Conservation (phyloP, 2,113 vertebrate genomes). For the Xyrauchen texanus region DNA sequence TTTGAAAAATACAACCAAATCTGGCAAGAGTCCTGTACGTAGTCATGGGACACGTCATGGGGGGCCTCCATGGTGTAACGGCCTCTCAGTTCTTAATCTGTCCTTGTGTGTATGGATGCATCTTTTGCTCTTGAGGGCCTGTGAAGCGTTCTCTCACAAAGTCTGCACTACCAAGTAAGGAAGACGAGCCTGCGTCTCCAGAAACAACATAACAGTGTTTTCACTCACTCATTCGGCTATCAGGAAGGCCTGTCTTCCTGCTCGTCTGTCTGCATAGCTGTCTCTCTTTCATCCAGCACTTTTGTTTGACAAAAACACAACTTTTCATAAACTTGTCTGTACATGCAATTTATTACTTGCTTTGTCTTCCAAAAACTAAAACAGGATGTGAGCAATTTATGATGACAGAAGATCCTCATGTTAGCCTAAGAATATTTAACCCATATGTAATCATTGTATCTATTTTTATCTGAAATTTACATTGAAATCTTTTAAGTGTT, state of each 20-base stretch:
- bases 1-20: too few relatives aligned
- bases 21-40: too few relatives aligned
- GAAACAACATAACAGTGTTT: conserved; percentile 36
- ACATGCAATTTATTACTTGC: conserved; percentile 40
- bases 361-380: conserved; percentile 31
- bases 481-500: too few relatives aligned
- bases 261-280: not conserved
- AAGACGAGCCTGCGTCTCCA: conserved; percentile 27
- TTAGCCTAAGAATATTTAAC: too few relatives aligned
- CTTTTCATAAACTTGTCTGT: conserved; percentile 45
- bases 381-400: conserved; percentile 8
- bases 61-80: too few relatives aligned
- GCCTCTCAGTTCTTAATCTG: too few relatives aligned
- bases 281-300: conserved; percentile 44
- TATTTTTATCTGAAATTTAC: too few relatives aligned
- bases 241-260: not conserved
- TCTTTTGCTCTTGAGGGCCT: conserved; percentile 40
- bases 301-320: conserved; percentile 52
- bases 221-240: conserved; percentile 11
- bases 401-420: too few relatives aligned
- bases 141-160: conserved; percentile 9
- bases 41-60: too few relatives aligned
- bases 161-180: conserved; percentile 63
- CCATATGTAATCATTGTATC: too few relatives aligned
- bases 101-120: too few relatives aligned